Base-by-base conservation (phyloP, 2,888 invertebrate species). In the Campoplex nolae region DNA sequence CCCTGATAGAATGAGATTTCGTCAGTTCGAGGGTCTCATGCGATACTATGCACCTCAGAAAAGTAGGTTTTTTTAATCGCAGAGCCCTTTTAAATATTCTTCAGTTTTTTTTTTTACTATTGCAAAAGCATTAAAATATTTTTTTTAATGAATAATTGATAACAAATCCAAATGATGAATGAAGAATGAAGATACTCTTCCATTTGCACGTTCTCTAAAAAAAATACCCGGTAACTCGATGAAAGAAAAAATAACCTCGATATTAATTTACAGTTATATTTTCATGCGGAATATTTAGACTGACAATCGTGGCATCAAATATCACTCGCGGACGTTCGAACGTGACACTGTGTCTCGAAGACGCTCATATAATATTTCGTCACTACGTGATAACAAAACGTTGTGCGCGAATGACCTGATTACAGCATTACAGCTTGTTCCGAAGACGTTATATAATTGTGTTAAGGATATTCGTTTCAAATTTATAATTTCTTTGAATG, bases 21-120 rank as follows among this genome's bases (percentile, higher is more conserved):
- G 96, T 45, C 97, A 98, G 93, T 98, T 98, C 94, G 96, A 96
- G 68, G 98, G 98, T 0, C 95, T 98, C 83, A 97, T 98, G 96
- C 95, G 96, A 51, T 97, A 97, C 93, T 97, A 97, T 92, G 96
- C 96, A 51, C 97, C 98, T 9, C 96, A 97, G 88, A 97, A 96
- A 93, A 95, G 97, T 97, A 94, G 94, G 95, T 94, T 13, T 78
- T 62, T 62, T 7, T 7, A 32, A 62, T 28, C 13, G 23, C 58
- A 28, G n/a, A 11, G 11, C 28, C 0, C 3, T 18, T 28, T 28
- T 8, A 28, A 28, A 58, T 13, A 28, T 28, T 58, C 28, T 13
- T 9, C 16, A 16, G 1, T 18, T 4, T 1, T 18, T 6, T 4
- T n/a, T 51, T 0, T 7, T 7, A 18, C 7, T 48, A 0, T 16